phyloP scores from a whole-genome alignment of 1,140 invertebrate species.

The Whitmania pigra region DNA sequence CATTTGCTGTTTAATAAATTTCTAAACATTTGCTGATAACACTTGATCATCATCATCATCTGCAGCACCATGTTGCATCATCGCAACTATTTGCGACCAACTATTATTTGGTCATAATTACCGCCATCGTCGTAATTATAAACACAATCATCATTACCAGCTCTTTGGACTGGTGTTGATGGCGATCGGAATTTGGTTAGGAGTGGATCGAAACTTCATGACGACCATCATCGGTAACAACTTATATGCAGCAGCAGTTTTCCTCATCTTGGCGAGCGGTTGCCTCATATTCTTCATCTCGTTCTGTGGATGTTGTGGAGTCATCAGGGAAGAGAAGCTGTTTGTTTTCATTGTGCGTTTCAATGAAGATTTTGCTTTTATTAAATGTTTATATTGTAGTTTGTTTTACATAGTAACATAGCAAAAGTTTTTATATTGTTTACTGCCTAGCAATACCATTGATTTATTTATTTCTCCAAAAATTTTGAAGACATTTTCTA shows the following conservation, averaged over 20 bases:
- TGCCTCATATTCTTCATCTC: slow-evolving; percentile 23
- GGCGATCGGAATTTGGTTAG: slow-evolving; percentile 24
- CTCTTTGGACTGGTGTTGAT: slow-evolving; percentile 20
- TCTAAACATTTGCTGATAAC: not conserved
- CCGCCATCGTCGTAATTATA: not conserved
- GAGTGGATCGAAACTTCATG: slow-evolving; percentile 24
- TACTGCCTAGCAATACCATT: no score
- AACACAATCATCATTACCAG: not conserved
- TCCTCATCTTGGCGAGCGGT: slow-evolving; percentile 18
- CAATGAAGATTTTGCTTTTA: not conserved
- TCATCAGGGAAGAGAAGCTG: slow-evolving; percentile 18
- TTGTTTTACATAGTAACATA: no score
- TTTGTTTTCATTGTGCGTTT: slow-evolving; percentile 11
- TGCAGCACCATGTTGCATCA: no score
- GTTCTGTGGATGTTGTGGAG: slow-evolving; percentile 24
- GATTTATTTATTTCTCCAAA: no score
- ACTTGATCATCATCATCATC: not conserved
- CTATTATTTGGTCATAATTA: no score
- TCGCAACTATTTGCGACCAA: no score
- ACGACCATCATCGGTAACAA: slow-evolving; percentile 24
- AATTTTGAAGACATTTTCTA: no score
- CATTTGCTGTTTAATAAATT: not conserved
- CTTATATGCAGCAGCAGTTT: slow-evolving; percentile 23
- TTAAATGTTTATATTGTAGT: not conserved
- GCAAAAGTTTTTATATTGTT: no score